A percentile compares a stretch with the other conserved stretches of the same genome.
Conservation (phyloP, 2,888 invertebrate genomes). For the Hyposoter didymator region DNA sequence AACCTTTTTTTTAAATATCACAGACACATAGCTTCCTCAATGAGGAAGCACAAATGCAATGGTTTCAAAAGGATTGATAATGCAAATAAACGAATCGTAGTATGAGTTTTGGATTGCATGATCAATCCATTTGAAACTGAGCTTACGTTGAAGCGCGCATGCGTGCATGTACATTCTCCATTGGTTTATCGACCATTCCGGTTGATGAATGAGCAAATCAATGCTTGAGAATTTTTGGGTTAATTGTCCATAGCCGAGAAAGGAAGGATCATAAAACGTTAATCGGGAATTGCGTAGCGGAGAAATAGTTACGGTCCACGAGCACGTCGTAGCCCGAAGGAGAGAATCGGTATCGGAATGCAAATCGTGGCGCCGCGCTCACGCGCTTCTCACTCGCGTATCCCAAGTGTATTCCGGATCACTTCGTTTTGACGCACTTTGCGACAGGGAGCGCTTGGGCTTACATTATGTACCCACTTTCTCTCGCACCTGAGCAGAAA, state of each 20-base stretch:
- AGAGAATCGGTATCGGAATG: conserved; percentile 63
- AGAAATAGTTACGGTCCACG: conserved; percentile 59
- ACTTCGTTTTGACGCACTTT: conserved; percentile 49
- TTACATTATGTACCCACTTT: conserved; percentile 56
- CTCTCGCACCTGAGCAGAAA: conserved; percentile 64
- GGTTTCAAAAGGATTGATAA: too few relatives aligned
- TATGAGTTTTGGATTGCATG: background rate
- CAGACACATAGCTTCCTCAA: too few relatives aligned
- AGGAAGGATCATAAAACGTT: conserved; percentile 42
- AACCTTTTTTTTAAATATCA: too few relatives aligned
- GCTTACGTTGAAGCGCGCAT: background rate
- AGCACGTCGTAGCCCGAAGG: conserved; percentile 38
- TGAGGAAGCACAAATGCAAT: too few relatives aligned
- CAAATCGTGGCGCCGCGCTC: conserved; percentile 65
- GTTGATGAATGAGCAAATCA: background rate
- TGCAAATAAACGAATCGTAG: background rate
- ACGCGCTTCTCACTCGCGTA: conserved; percentile 34
- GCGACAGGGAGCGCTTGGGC: conserved; percentile 18
- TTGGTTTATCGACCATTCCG: background rate
- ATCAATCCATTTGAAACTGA: background rate
- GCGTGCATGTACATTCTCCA: background rate
- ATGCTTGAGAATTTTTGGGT: background rate
- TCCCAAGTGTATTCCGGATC: background rate
- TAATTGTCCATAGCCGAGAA: conserved; percentile 38
- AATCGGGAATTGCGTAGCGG: conserved; percentile 21